Conservation (phyloP, 2,113 vertebrate species). For the Stigmatopora nigra region DNA sequence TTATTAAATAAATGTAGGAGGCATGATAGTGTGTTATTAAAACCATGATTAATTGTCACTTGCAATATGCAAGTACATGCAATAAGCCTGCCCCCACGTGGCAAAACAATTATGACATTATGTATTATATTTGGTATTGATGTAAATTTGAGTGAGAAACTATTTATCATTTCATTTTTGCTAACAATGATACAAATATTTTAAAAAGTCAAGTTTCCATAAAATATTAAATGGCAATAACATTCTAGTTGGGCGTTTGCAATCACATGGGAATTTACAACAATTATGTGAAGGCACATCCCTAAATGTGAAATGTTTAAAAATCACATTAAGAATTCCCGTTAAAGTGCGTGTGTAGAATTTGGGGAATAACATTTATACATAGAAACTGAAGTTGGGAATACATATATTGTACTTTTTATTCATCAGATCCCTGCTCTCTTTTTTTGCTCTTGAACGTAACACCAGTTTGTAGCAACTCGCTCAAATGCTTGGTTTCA, state of each 20-base stretch:
- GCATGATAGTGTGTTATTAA: background rate
- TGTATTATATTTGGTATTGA: background rate
- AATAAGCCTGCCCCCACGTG: slow-evolving; percentile 36
- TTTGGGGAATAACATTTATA: background rate
- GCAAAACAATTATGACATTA: background rate
- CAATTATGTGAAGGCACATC: background rate
- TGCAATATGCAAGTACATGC: background rate
- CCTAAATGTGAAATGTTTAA: background rate
- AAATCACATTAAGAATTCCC: background rate
- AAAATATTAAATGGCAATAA: background rate
- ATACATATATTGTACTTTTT: background rate
- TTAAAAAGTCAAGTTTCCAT: background rate
- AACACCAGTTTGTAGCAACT: background rate
- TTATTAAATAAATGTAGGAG: background rate
- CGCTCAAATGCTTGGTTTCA: background rate
- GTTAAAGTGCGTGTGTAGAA: background rate
- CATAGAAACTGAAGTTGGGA: background rate
- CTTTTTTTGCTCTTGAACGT: background rate
- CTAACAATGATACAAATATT: background rate
- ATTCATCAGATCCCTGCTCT: background rate
- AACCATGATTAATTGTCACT: background rate
- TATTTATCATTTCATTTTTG: no score
- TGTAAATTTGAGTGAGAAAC: no score
- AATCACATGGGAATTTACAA: background rate
- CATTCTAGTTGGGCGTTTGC: background rate